A percentile compares a stretch with the other conserved stretches of the same genome.
Evolutionary conservation across 2,888 invertebrate genomes (phyloP).

Genomic region (Laothoe populi): DNA sequence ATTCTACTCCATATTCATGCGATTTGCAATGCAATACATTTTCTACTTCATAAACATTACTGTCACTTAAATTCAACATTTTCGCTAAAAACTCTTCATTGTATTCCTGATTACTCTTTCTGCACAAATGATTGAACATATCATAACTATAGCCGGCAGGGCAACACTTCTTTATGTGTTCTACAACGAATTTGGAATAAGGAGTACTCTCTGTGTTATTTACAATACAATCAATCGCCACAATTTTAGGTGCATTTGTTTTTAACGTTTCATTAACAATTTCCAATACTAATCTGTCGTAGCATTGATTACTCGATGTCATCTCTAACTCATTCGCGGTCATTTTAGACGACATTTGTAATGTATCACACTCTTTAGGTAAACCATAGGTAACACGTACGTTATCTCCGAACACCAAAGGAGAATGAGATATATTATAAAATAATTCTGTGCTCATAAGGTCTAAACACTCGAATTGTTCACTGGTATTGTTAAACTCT

Average conservation of each 20-base stretch:
- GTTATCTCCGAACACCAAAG: constrained; percentile 56
- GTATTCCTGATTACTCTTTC: constrained; percentile 41
- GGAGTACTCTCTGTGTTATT: constrained; percentile 47
- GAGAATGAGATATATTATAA: constrained; percentile 55
- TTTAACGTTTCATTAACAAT: constrained; percentile 56
- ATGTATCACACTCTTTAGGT: constrained; percentile 55
- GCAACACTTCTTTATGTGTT: constrained; percentile 73
- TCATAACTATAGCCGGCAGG: constrained; percentile 67
- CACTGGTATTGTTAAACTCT: constrained; percentile 43
- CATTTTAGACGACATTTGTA: constrained; percentile 47
- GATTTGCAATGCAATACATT: constrained; percentile 63
- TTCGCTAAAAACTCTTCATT: constrained; percentile 55
- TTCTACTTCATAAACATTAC: constrained; percentile 63
- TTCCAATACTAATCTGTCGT: constrained; percentile 65
- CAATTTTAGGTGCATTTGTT: constrained; percentile 61
- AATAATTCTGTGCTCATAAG: constrained; percentile 45
- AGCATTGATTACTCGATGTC: constrained; percentile 51
- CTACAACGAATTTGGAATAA: constrained; percentile 47
- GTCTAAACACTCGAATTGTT: constrained; percentile 61
- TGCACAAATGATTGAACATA: constrained; percentile 60
- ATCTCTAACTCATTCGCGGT: constrained; percentile 43
- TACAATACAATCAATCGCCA: constrained; percentile 60
- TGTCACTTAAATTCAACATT: constrained; percentile 47
- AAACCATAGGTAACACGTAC: constrained; percentile 59
- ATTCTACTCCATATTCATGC: constrained; percentile 64